Evolutionary conservation across 53 echinoderm and acorn worm species (phyloP).

Genomic region (Holothuria scabra): DNA sequence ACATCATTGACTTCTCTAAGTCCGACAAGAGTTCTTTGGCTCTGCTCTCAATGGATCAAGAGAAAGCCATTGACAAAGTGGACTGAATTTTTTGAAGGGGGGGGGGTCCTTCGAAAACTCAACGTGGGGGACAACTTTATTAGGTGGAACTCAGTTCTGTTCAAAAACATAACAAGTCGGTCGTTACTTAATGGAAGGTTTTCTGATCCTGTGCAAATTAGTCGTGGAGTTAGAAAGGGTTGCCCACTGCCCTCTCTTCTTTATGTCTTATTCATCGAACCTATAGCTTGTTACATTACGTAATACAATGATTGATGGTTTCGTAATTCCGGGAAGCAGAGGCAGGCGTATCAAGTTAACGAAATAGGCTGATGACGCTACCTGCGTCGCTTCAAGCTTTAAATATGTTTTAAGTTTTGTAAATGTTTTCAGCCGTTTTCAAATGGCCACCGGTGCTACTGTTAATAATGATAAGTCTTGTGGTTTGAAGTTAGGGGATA

Average conservation of each 20-base stretch:
- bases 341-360: slow-evolving; percentile 45
- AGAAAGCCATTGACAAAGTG: slow-evolving; percentile 60
- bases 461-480: slow-evolving; percentile 8
- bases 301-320: slow-evolving; percentile 1
- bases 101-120: slow-evolving; percentile 4
- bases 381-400: too few species aligned
- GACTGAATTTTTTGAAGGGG: slow-evolving; percentile 29
- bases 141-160: slow-evolving; percentile 39
- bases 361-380: slow-evolving; percentile 62
- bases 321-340: slow-evolving; percentile 44
- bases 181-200: slow-evolving; percentile 49
- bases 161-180: slow-evolving; percentile 27
- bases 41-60: slow-evolving; percentile 48
- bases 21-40: too few species aligned
- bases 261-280: too few species aligned
- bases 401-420: slow-evolving; percentile 17
- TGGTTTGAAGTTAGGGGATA: slow-evolving; percentile 21
- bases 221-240: slow-evolving; percentile 45
- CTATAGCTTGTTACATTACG: slow-evolving; percentile 48
- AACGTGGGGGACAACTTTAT: slow-evolving; percentile 43
- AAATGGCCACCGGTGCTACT: slow-evolving; percentile 34
- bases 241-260: too few species aligned
- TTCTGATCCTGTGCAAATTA: too few species aligned
- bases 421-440: not conserved
- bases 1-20: slow-evolving; percentile 35